Conservation (phyloP, 2,888 invertebrate genomes). For the Stramonita haemastoma region DNA sequence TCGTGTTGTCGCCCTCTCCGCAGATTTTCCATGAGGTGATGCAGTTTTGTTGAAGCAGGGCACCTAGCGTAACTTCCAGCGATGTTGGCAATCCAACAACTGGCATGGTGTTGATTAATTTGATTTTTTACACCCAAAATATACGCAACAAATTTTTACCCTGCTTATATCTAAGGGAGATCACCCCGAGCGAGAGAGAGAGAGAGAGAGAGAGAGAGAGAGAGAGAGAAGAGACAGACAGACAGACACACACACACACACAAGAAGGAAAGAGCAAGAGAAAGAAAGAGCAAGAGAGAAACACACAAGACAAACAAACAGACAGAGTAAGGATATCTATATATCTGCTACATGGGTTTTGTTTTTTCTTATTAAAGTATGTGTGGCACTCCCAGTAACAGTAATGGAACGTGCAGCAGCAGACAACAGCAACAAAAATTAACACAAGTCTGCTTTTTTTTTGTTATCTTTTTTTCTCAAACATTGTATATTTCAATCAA, state of each 20-base stretch:
- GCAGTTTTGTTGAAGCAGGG: too few relatives aligned
- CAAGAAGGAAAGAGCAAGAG: not conserved
- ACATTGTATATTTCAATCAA: not conserved
- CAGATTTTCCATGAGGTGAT: too few relatives aligned
- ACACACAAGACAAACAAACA: too few relatives aligned
- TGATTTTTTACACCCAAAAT: too few relatives aligned
- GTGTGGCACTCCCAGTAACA: not conserved
- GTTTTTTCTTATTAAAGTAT: not conserved
- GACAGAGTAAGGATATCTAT: not conserved
- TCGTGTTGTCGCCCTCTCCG: too few relatives aligned
- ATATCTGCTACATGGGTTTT: not conserved
- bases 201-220: not conserved
- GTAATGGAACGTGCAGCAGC: not conserved
- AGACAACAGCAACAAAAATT: not conserved
- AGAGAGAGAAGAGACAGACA: constrained; percentile 20
- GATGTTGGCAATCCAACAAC: too few relatives aligned
- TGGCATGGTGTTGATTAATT: too few relatives aligned
- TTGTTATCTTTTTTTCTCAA: not conserved
- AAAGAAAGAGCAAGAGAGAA: too few relatives aligned
- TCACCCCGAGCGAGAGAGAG: too few relatives aligned
- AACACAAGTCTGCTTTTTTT: not conserved
- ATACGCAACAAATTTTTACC: too few relatives aligned
- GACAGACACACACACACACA: not conserved
- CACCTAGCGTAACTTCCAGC: too few relatives aligned
- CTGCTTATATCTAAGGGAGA: too few relatives aligned